A percentile compares a stretch with the other conserved stretches of the same genome.
phyloP scores from a whole-genome alignment of 2,888 invertebrate genomes.

The Neocrepidodera transversa region DNA sequence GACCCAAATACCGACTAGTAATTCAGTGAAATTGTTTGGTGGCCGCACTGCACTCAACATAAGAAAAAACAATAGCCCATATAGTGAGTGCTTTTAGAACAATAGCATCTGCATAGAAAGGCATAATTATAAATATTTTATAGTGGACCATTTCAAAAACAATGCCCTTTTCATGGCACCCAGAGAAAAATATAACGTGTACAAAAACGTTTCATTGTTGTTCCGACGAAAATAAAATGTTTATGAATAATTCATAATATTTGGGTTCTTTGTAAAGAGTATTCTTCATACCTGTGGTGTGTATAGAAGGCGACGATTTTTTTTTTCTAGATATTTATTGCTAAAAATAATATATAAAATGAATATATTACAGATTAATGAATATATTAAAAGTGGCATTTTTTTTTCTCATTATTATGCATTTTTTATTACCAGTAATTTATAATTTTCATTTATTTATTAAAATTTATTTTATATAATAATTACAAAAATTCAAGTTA shows the following conservation, averaged over 20 bases:
- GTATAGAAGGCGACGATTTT: not conserved
- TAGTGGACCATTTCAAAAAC: constrained; percentile 46
- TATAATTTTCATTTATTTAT: too few relatives aligned
- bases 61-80: constrained; percentile 9
- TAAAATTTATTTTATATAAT: too few relatives aligned
- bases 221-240: constrained; percentile 42
- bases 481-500: too few relatives aligned
- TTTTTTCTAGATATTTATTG: not conserved
- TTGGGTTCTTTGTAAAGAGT: not conserved
- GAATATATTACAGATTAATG: not conserved
- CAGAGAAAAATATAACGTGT: constrained; percentile 42
- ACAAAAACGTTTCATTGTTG: constrained; percentile 48
- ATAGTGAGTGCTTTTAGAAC: constrained; percentile 33
- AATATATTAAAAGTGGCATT: too few relatives aligned
- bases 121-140: constrained; percentile 44
- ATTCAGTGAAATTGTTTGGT: not conserved
- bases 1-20: not conserved
- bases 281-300: not conserved
- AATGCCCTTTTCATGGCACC: constrained; percentile 42
- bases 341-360: not conserved
- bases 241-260: constrained; percentile 47
- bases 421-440: too few relatives aligned
- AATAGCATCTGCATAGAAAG: constrained; percentile 38
- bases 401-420: too few relatives aligned
- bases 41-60: not conserved